Evolutionary conservation across 2,113 vertebrate genomes (phyloP).

Genomic region (Callaeas wilsoni): DNA sequence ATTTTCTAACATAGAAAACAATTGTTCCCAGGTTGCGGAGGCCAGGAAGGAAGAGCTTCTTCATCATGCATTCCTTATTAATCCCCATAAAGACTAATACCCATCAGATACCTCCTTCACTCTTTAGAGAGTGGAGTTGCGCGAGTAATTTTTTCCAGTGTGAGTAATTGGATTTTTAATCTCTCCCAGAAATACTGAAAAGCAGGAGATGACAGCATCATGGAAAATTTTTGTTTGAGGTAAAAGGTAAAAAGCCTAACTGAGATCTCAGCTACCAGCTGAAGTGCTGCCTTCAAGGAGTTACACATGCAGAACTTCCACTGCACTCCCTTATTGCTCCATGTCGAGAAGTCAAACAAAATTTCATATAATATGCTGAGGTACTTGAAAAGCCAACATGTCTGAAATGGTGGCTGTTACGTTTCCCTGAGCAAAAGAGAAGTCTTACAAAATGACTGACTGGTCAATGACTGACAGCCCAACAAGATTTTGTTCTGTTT

Average conservation of each 20-base stretch:
- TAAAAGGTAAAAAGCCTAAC: background rate
- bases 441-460: background rate
- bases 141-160: background rate
- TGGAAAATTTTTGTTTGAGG: background rate
- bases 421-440: background rate
- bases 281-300: background rate
- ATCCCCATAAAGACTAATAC: background rate
- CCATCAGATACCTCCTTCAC: background rate
- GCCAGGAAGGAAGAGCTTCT: background rate
- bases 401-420: background rate
- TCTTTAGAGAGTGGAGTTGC: background rate
- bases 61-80: background rate
- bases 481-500: slow-evolving; percentile 1
- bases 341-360: background rate
- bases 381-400: background rate
- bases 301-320: background rate
- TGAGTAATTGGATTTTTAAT: background rate
- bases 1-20: background rate
- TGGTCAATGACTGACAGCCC: background rate
- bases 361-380: background rate
- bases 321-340: background rate
- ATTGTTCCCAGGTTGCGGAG: background rate
- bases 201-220: background rate
- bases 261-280: background rate
- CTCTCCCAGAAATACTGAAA: background rate